These are phyloP conservation scores for Oryctes rhinoceros DNA, from an alignment of 1,140 invertebrate genomes.

Conservation along the genomic window DNA sequence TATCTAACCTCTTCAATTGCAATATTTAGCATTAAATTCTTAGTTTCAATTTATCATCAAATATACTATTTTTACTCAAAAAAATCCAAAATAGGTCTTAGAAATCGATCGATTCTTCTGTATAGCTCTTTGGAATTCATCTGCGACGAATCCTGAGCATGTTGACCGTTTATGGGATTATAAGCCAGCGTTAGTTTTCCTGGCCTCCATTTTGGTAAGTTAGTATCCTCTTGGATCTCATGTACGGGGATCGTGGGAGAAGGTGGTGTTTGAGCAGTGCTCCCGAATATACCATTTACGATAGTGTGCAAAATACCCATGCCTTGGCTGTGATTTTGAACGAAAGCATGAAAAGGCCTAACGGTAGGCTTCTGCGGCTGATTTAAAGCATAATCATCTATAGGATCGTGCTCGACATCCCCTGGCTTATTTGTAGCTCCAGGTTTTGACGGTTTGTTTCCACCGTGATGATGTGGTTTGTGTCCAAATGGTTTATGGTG, in stretches of 20 bases:
- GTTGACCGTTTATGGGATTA: slow-evolving; percentile 15
- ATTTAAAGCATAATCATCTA: neutral
- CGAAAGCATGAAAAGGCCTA: neutral
- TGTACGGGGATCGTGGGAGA: neutral
- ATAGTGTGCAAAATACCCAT: neutral
- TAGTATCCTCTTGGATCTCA: slow-evolving; percentile 12
- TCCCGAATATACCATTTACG: neutral
- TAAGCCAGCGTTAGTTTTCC: neutral
- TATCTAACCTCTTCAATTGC: no score
- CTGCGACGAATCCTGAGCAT: neutral
- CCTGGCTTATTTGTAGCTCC: neutral
- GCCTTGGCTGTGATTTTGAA: slow-evolving; percentile 28
- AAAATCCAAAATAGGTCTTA: slow-evolving; percentile 8
- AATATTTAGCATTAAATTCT: no score
- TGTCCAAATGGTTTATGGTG: neutral
- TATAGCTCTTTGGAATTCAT: slow-evolving; percentile 29
- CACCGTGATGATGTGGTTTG: slow-evolving; percentile 16
- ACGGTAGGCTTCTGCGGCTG: slow-evolving; percentile 1
- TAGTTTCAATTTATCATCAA: no score
- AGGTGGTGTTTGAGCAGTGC: neutral
- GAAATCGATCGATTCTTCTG: neutral
- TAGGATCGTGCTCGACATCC: neutral
- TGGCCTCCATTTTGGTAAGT: neutral
- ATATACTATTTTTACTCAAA: neutral
- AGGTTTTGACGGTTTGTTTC: slow-evolving; percentile 4